phyloP scores from a whole-genome alignment of 2,888 invertebrate genomes.

The Cryptocephalus primarius region DNA sequence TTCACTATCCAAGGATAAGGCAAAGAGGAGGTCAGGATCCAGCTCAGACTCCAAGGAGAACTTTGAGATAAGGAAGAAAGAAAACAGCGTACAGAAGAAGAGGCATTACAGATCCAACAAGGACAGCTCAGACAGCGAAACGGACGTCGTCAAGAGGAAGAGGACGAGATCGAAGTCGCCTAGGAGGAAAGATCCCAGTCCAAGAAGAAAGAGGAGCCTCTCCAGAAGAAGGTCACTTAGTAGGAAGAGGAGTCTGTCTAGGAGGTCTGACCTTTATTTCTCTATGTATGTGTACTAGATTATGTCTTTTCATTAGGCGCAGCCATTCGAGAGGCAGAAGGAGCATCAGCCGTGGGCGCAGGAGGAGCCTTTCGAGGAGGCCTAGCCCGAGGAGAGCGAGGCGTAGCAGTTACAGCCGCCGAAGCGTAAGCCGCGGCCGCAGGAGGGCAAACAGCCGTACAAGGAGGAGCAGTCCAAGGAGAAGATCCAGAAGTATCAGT shows the following conservation, averaged over 20 bases:
- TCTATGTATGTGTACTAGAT: neutral
- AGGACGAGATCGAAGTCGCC: slow-evolving; percentile 27
- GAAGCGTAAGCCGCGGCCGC: slow-evolving; percentile 26
- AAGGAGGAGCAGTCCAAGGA: slow-evolving; percentile 32
- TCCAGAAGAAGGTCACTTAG: slow-evolving; percentile 28
- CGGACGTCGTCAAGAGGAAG: slow-evolving; percentile 34
- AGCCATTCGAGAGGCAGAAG: slow-evolving; percentile 31
- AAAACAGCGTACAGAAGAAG: slow-evolving; percentile 75
- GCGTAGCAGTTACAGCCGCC: slow-evolving; percentile 28
- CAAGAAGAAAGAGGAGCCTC: slow-evolving; percentile 37
- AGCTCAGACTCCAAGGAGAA: slow-evolving; percentile 36
- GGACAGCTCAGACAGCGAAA: slow-evolving; percentile 43
- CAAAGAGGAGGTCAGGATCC: slow-evolving; percentile 19
- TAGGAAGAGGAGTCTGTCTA: slow-evolving; percentile 32
- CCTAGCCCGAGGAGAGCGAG: slow-evolving; percentile 24
- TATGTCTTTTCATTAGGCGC: slow-evolving; percentile 19
- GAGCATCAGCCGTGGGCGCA: slow-evolving; percentile 27
- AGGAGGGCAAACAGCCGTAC: slow-evolving; percentile 35
- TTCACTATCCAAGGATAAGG: slow-evolving; percentile 23
- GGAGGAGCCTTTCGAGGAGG: slow-evolving; percentile 25
- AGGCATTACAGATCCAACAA: slow-evolving; percentile 81
- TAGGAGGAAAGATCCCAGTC: slow-evolving; percentile 36
- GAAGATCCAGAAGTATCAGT: slow-evolving; percentile 24
- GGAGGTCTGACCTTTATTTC: slow-evolving; percentile 28
- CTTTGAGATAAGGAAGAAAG: slow-evolving; percentile 65